Evolutionary conservation across 2,888 invertebrate species (phyloP).

Genomic region (Bembecia ichneumoniformis): DNA sequence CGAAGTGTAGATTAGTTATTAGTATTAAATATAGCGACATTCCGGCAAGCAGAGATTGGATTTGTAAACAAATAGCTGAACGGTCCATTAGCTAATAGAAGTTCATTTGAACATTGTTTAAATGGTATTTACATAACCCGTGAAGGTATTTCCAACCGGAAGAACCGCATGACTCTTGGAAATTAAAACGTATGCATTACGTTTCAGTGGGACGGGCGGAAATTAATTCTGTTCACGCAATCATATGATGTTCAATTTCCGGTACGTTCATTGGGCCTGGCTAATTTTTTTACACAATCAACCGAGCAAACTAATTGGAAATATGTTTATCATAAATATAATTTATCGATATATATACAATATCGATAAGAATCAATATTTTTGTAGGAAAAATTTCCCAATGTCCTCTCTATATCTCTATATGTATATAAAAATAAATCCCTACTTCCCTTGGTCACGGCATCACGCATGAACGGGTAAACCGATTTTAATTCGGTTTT

Average conservation of each 20-base stretch:
- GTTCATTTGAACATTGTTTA: not conserved
- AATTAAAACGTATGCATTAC: constrained; percentile 22
- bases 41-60: too few relatives aligned
- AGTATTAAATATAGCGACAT: too few relatives aligned
- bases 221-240: constrained; percentile 37
- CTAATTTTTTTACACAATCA: not conserved
- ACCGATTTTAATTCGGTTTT: too few relatives aligned
- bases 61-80: too few relatives aligned
- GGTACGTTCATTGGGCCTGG: constrained; percentile 14
- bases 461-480: too few relatives aligned
- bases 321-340: not conserved
- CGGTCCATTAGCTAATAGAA: too few relatives aligned
- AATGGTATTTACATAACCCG: not conserved
- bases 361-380: too few relatives aligned
- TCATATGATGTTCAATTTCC: constrained; percentile 28
- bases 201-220: constrained; percentile 26
- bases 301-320: not conserved
- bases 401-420: too few relatives aligned
- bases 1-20: too few relatives aligned
- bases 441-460: too few relatives aligned
- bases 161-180: constrained; percentile 13
- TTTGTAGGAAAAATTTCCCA: too few relatives aligned
- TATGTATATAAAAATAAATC: too few relatives aligned
- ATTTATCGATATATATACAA: not conserved
- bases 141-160: not conserved